phyloP scores from a whole-genome alignment of 2,888 invertebrate species.

The Prosopocoilus inquinatus region DNA sequence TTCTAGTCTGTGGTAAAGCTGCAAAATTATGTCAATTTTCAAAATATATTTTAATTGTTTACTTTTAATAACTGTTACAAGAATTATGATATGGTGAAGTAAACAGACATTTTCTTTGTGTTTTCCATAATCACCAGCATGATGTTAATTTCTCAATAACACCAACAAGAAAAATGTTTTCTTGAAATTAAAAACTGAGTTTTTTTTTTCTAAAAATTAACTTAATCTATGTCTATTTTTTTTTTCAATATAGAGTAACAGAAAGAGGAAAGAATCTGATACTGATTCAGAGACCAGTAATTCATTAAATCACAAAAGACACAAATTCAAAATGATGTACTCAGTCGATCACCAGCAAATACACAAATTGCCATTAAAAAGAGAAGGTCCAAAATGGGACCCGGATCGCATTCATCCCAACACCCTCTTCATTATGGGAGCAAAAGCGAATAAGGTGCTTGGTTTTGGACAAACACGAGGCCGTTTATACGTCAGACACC shows the following conservation, averaged over 20 bases:
- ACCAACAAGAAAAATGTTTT: too few species aligned
- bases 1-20: too few species aligned
- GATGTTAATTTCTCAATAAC: too few species aligned
- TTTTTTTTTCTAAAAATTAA: too few species aligned
- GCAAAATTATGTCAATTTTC: too few species aligned
- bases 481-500: constrained; percentile 73
- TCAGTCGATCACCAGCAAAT: constrained; percentile 48
- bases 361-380: constrained; percentile 51
- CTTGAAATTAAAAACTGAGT: too few species aligned
- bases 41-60: too few species aligned
- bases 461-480: constrained; percentile 76
- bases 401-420: constrained; percentile 67
- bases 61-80: too few species aligned
- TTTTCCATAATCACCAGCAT: too few species aligned
- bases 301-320: constrained; percentile 44
- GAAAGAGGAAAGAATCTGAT: constrained; percentile 66
- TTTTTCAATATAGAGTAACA: constrained; percentile 43
- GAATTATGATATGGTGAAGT: too few species aligned
- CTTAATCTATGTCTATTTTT: too few species aligned
- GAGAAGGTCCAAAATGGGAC: constrained; percentile 71
- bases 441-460: constrained; percentile 70
- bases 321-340: constrained; percentile 42
- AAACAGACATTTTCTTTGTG: too few species aligned
- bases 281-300: constrained; percentile 58
- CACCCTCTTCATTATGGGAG: constrained; percentile 79